A percentile compares a stretch with the other conserved stretches of the same genome.
phyloP scores from a whole-genome alignment of 2,797 vertebrate genomes.

The Galago senegalensis region DNA sequence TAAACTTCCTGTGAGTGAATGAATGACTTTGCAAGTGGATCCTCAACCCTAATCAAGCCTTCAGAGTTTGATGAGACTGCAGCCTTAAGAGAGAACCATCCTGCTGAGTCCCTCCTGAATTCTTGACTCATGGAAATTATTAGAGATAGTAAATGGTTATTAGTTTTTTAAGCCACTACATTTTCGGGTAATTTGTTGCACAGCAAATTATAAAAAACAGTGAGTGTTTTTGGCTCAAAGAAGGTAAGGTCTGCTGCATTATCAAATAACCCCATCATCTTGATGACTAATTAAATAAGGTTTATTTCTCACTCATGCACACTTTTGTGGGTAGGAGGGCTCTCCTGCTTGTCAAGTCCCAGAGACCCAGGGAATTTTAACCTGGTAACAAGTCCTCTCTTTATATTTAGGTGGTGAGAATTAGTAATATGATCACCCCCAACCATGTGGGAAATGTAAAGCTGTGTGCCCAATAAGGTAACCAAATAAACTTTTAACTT shows the following conservation, averaged over 20 bases:
- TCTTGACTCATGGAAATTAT: background rate
- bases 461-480: background rate
- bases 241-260: background rate
- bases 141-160: background rate
- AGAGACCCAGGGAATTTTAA: background rate
- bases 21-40: background rate
- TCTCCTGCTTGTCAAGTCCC: background rate
- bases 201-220: background rate
- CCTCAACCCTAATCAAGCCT: background rate
- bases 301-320: background rate
- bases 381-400: background rate
- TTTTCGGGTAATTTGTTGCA: background rate
- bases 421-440: background rate
- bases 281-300: background rate
- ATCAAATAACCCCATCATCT: background rate
- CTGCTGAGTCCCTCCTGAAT: background rate
- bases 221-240: background rate
- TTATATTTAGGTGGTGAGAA: background rate
- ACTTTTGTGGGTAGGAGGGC: background rate
- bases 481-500: background rate
- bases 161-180: background rate
- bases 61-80: background rate
- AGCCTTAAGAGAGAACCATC: background rate
- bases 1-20: background rate
- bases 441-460: too few relatives aligned